Evolutionary conservation across 2,797 vertebrate genomes (phyloP).

Genomic region (Heterohyrax brucei): DNA sequence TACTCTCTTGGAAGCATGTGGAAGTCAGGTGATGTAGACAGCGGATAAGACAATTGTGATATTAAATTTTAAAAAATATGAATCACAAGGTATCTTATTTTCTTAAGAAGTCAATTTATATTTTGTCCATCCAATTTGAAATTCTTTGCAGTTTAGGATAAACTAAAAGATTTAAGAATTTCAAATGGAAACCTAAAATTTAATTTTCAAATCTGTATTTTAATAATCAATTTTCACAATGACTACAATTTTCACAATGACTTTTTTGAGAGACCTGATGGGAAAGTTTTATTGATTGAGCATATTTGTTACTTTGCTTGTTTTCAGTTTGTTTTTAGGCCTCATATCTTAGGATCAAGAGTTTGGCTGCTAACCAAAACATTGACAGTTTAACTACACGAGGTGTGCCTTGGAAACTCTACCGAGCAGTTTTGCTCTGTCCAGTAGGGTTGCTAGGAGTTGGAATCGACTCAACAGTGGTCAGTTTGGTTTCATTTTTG

Average conservation of each 20-base stretch:
- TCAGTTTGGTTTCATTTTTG: too few species aligned
- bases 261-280: not conserved
- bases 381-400: too few species aligned
- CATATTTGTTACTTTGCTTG: not conserved
- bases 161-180: not conserved
- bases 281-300: not conserved
- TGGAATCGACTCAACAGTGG: too few species aligned
- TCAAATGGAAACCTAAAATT: not conserved
- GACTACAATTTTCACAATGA: not conserved
- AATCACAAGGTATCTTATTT: not conserved
- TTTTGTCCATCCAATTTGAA: not conserved
- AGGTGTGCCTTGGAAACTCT: too few species aligned
- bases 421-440: too few species aligned
- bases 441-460: too few species aligned
- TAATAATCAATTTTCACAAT: not conserved
- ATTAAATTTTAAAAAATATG: conserved; percentile 15
- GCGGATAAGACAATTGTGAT: not conserved
- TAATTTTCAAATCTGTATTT: not conserved
- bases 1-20: not conserved
- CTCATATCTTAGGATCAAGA: not conserved
- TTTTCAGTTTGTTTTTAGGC: conserved; percentile 7
- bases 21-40: not conserved
- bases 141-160: not conserved
- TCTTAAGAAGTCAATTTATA: not conserved
- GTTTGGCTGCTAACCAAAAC: too few species aligned